Percentiles rank a stretch among this genome's conserved stretches.
These are phyloP conservation scores for Eilema sororculum DNA, from an alignment of 2,888 invertebrate genomes.

Conservation along the genomic window DNA sequence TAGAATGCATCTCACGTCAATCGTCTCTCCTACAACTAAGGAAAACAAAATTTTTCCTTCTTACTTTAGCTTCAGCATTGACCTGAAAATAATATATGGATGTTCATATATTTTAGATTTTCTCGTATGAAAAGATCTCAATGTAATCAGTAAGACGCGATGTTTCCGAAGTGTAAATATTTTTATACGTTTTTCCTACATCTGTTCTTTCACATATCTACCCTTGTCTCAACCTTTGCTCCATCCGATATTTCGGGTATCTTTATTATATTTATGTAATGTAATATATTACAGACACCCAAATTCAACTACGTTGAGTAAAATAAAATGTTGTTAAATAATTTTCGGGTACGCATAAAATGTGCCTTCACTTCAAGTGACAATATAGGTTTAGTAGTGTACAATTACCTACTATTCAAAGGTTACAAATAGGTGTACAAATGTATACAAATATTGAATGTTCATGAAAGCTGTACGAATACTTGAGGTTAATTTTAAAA, in stretches of 20 bases:
- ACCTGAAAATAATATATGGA: conserved; percentile 31
- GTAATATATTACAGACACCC: conserved; percentile 6
- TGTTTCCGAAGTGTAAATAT: conserved; percentile 53
- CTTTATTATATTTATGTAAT: conserved; percentile 17
- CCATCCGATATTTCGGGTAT: conserved; percentile 32
- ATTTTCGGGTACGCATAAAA: neutral
- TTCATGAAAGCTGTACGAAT: too few species aligned
- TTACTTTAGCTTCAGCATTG: conserved; percentile 35
- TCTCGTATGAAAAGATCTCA: conserved; percentile 51
- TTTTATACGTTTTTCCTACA: conserved; percentile 57
- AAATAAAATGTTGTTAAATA: neutral
- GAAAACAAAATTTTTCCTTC: conserved; percentile 50
- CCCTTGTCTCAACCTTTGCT: conserved; percentile 54
- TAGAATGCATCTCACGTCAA: too few species aligned
- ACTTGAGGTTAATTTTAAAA: too few species aligned
- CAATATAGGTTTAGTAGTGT: neutral
- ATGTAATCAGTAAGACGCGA: conserved; percentile 48
- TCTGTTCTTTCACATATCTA: conserved; percentile 57
- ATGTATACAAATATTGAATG: too few species aligned
- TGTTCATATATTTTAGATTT: conserved; percentile 42
- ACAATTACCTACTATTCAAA: too few species aligned
- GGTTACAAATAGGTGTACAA: too few species aligned
- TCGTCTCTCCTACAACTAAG: too few species aligned
- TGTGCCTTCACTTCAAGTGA: neutral
- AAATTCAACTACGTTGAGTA: neutral